Percentiles rank a stretch among this genome's conserved stretches.
phyloP scores from a whole-genome alignment of 2,113 vertebrate genomes.

The Microcebus murinus region DNA sequence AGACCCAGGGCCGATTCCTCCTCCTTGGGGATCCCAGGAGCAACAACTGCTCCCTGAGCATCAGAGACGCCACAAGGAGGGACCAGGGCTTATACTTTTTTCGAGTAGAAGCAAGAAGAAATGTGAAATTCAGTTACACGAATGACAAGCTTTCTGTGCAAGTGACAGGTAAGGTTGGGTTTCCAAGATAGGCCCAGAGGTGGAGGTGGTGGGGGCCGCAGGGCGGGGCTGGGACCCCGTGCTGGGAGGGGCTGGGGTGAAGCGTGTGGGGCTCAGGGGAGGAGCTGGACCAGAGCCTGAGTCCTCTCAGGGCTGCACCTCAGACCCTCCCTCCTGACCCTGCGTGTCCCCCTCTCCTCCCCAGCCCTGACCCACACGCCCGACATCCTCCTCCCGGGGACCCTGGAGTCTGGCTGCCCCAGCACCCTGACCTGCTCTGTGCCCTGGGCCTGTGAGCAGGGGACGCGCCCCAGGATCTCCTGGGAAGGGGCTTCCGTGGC shows the following conservation, averaged over 20 bases:
- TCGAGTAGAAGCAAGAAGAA: accelerated
- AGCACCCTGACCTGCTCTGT: background rate
- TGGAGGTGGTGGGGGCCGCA: too few species aligned
- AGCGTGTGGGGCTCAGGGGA: too few species aligned
- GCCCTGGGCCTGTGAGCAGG: background rate
- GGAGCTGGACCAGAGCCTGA: too few species aligned
- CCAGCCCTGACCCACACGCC: too few species aligned
- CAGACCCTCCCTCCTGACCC: too few species aligned
- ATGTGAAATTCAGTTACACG: too few species aligned
- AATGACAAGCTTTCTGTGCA: background rate
- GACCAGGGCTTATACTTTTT: accelerated
- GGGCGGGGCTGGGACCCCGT: too few species aligned
- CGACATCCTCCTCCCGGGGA: background rate
- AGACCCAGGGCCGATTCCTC: background rate
- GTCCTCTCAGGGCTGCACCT: too few species aligned
- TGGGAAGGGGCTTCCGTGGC: background rate
- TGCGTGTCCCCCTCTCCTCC: too few species aligned
- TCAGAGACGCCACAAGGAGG: background rate
- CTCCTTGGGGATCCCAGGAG: accelerated
- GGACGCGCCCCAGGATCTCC: background rate
- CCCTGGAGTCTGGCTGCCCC: background rate
- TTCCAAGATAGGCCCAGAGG: too few species aligned
- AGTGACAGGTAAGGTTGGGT: too few species aligned
- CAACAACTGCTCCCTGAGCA: conserved; percentile 23
- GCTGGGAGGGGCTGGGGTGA: too few species aligned